A percentile compares a stretch with the other conserved stretches of the same genome.
phyloP scores from a whole-genome alignment of 2,888 invertebrate genomes.

The Drosophila planitibia region DNA sequence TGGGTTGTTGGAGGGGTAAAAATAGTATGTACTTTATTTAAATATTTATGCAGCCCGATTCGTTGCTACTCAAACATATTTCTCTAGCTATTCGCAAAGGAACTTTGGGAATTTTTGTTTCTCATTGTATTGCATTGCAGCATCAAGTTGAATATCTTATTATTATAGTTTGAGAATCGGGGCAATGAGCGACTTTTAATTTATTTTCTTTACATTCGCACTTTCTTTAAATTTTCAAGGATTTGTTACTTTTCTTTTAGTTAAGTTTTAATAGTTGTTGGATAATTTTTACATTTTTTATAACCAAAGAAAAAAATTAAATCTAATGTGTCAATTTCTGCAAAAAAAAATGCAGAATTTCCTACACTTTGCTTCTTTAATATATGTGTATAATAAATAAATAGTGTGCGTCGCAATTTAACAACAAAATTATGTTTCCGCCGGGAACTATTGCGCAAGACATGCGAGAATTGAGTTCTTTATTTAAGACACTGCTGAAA shows the following conservation, averaged over 20 bases:
- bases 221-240: not conserved
- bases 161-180: not conserved
- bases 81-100: not conserved
- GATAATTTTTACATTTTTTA: not conserved
- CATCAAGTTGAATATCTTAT: not conserved
- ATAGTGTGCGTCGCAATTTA: not conserved
- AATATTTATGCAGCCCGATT: constrained; percentile 57
- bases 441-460: not conserved
- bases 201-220: too few species aligned
- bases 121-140: not conserved
- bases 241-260: not conserved
- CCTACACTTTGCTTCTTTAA: not conserved
- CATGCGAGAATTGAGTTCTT: not conserved
- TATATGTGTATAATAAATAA: not conserved
- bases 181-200: too few species aligned
- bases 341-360: not conserved
- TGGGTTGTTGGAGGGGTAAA: constrained; percentile 14
- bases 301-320: not conserved
- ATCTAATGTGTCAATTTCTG: not conserved
- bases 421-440: not conserved
- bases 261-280: not conserved
- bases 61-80: constrained; percentile 32
- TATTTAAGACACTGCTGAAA: constrained; percentile 4
- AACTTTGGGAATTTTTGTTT: constrained; percentile 2
- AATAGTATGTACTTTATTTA: constrained; percentile 52